Evolutionary conservation across 2,113 vertebrate species (phyloP).

Genomic region (Notiomystis cincta): DNA sequence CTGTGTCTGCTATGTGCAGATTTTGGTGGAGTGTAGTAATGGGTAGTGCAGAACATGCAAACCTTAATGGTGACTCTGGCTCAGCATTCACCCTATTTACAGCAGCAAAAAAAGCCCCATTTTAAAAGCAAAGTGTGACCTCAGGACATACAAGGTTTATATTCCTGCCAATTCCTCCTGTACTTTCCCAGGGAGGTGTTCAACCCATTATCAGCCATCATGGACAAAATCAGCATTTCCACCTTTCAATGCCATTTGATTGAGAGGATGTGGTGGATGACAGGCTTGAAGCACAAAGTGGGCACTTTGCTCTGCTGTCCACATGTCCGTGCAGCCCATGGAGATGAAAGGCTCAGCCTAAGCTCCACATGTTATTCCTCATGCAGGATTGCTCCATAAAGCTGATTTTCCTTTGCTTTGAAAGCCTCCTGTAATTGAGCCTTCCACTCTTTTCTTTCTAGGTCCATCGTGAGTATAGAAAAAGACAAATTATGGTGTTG

Average conservation of each 20-base stretch:
- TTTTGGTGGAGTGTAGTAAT: not conserved
- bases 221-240: conserved; percentile 29
- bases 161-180: conserved; percentile 3
- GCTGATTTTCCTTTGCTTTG: conserved; percentile 24
- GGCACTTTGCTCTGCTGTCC: conserved; percentile 29
- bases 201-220: conserved; percentile 34
- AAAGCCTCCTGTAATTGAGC: conserved; percentile 29
- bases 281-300: not conserved
- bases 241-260: conserved; percentile 27
- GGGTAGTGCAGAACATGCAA: not conserved
- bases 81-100: conserved; percentile 12
- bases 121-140: conserved; percentile 30
- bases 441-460: conserved; percentile 32
- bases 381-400: conserved; percentile 24
- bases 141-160: conserved; percentile 16
- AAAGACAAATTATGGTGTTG: conserved; percentile 54
- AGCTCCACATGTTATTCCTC: conserved; percentile 32
- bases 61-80: conserved; percentile 10
- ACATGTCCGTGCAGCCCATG: not conserved
- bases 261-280: not conserved
- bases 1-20: not conserved
- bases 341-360: conserved; percentile 16
- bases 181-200: conserved; percentile 7
- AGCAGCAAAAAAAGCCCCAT: not conserved
- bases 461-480: not conserved